Evolutionary conservation across 2,888 invertebrate species (phyloP).

Genomic region (Leptinotarsa haldemani): DNA sequence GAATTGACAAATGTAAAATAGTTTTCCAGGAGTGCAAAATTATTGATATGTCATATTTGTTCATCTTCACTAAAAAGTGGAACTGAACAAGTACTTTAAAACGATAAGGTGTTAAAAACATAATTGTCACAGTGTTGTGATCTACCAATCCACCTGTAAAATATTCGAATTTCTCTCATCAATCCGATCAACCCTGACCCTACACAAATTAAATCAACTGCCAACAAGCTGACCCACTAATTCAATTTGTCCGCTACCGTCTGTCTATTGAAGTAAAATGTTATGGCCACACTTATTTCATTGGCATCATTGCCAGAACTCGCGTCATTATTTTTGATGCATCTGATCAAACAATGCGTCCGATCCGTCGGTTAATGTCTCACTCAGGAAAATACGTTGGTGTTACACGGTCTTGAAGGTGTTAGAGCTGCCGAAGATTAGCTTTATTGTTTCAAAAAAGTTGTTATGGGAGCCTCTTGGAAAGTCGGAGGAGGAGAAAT

Average conservation of each 20-base stretch:
- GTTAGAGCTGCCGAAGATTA: conserved; percentile 17
- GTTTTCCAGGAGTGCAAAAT: too few species aligned
- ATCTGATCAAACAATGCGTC: conserved; percentile 1
- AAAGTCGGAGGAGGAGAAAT: conserved; percentile 11
- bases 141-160: too few species aligned
- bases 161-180: background rate
- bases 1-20: too few species aligned
- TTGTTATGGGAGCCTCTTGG: conserved; percentile 17
- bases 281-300: conserved; percentile 19
- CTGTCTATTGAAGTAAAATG: conserved; percentile 3
- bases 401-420: conserved; percentile 24
- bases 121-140: too few species aligned
- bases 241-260: background rate
- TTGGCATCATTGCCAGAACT: background rate
- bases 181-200: conserved; percentile 10
- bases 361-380: conserved; percentile 3
- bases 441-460: conserved; percentile 24
- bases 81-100: too few species aligned
- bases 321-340: conserved; percentile 2
- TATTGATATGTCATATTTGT: too few species aligned
- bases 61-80: too few species aligned
- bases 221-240: conserved; percentile 10
- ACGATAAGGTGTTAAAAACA: too few species aligned
- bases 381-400: conserved; percentile 10
- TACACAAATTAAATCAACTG: background rate